Base-by-base conservation (phyloP, 2,888 invertebrate genomes). In the Eristalinus sepulchralis region DNA sequence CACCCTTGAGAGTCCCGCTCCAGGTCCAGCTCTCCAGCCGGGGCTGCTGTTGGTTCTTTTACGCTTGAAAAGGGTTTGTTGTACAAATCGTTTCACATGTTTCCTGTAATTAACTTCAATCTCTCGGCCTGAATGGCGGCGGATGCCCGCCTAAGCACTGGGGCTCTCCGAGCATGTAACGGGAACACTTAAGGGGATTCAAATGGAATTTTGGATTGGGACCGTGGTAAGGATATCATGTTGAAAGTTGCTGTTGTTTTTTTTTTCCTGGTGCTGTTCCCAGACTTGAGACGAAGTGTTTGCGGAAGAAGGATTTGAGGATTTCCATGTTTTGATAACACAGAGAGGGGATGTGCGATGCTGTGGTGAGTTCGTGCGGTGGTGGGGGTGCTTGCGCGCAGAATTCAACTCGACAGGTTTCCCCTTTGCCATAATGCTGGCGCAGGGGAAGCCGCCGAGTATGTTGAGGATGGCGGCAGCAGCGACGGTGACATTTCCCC, bases 81-180 rank as follows among this genome's bases (percentile, higher is more conserved):
- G 68, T 64, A 82, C 81, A 85, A 85, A 85, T 85, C 81, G 85
- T 77, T 81, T 77, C 81, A 85, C 81, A 77, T 81, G 85, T 73
- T 85, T 85, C 81, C 85, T 81, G 81, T 77, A 81, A 85, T 82
- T 85, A 85, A 77, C 81, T 85, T 72, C 67, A 85, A 77, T 81
- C 84, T 81, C 39, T 24, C 55, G 68, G 22, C 36, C 71, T 60
- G 17, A 55, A 64, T 20, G 60, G 62, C 47, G 57, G 36, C 20
- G 59, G 66, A 57, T 36, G 57, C 57, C 47, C 47, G 47, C 17
- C 17, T 47, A 47, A 47, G 47, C 47, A 47, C 17, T 72, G 63
- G 47, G 17, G 17, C 47, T 47, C 47, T 47, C 8, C 6, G 5
- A 47, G 47, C 47, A 47, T 47, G 47, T 47, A 47, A 47, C 47